Evolutionary conservation across 2,888 invertebrate genomes (phyloP), one percentile per base, ranked within the genome.

Genomic region (Vandiemenella viatica): DNA sequence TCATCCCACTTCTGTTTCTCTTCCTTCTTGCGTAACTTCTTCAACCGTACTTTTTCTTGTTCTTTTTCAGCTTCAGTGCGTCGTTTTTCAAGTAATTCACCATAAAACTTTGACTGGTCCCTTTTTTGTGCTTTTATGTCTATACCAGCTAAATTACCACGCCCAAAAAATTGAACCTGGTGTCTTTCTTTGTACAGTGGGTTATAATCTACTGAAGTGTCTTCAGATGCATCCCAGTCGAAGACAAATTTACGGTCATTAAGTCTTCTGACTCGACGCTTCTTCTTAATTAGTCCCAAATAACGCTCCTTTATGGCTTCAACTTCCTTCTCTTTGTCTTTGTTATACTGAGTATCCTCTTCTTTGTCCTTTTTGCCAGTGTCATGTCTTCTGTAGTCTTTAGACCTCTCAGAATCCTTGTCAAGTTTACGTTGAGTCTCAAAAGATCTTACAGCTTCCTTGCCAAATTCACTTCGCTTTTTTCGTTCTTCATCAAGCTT

Each of bases 211-310:
- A 85, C 83, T 3, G 95, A 92, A 0, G 98, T 99, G 62, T 99
- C 98, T 67, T 99, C 98, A 0, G 89, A 86, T 1, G 93, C 95
- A 70, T 99, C 98, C 98, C 98, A 99, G 68, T 99, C 98, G 67
- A 99, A 99, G 0, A 99, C 97, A 72, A 99, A 99, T 69, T 99
- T 99, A 15, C 97, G 75, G 64, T 99, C 98, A 68, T 98, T 98
- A 38, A 98, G 70, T 53, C 97, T 74, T 16, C 98, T 73, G 1
- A 95, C 90, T 50, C 96, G 73, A 13, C 95, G 77, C 62, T 92
- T 92, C 63, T 93, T 92, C 63, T 95, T 96, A 0, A 90, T 73
- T 42, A 92, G 78, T 0, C 97, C 97, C 45, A 97, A 71, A 65
- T 97, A 97, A 5, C 96, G 75, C 62, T 96, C 96, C 60, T 91